phyloP scores from a whole-genome alignment of 2,113 vertebrate species.

The Hemichromis elongatus region DNA sequence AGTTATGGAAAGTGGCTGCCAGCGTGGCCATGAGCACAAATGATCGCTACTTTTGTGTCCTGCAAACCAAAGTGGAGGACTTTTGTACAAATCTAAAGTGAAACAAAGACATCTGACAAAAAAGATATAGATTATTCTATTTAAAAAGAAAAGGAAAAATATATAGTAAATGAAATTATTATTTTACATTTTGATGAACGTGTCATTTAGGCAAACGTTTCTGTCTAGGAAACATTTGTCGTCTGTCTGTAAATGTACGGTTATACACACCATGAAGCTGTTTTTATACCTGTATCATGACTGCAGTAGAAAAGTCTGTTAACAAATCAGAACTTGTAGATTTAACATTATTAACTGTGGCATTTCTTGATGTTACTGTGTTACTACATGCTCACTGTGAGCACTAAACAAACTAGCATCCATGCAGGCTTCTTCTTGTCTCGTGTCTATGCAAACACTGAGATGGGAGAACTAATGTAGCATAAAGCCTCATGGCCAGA shows the following conservation, averaged over 20 bases:
- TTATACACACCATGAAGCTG: not conserved
- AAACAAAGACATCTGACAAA: not conserved
- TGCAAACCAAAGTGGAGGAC: not conserved
- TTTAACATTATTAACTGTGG: not conserved
- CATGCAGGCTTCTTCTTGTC: not conserved
- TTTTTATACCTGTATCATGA: not conserved
- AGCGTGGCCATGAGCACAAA: not conserved
- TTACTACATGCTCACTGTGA: not conserved
- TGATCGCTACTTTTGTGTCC: not conserved
- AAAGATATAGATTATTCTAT: not conserved
- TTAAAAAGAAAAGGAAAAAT: not conserved
- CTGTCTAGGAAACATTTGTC: not conserved
- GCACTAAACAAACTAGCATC: not conserved
- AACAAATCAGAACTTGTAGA: not conserved
- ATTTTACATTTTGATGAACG: not conserved
- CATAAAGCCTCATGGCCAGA: not conserved
- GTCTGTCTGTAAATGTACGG: not conserved
- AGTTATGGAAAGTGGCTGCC: not conserved
- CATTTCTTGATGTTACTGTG: not conserved
- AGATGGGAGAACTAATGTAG: not conserved
- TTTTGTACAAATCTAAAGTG: not conserved
- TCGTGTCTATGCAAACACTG: not conserved
- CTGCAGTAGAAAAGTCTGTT: not conserved
- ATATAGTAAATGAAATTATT: not conserved
- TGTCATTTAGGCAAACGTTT: not conserved